Percentiles rank a stretch among this genome's conserved stretches.
Conservation (phyloP, 2,113 vertebrate species). For the Pseudolaguvia tuberculata region DNA sequence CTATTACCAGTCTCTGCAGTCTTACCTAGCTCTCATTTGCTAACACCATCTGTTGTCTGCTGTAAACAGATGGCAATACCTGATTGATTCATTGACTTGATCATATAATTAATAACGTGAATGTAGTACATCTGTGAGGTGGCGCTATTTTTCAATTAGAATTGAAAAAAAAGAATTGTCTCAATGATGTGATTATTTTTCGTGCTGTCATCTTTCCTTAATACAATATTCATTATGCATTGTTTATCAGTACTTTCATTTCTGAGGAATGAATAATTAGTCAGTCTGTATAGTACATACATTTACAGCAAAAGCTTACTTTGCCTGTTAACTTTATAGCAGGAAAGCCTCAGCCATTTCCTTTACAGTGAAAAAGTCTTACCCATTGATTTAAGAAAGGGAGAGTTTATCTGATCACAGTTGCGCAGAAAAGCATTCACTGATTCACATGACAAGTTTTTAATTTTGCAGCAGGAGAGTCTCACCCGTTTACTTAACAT, state of each 20-base stretch:
- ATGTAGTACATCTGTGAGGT: conserved; percentile 32
- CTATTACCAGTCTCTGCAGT: conserved; percentile 14
- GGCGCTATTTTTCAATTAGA: conserved; percentile 12
- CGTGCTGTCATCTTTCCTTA: not conserved
- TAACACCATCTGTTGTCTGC: conserved; percentile 36
- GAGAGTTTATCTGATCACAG: no score
- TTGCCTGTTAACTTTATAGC: no score
- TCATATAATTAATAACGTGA: conserved; percentile 38
- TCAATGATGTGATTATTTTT: conserved; percentile 1
- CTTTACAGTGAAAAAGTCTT: not conserved
- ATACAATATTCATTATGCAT: not conserved
- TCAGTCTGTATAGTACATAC: not conserved
- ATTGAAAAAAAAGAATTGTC: conserved; percentile 6
- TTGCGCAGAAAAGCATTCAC: no score
- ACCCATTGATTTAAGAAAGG: no score
- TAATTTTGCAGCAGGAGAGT: not conserved
- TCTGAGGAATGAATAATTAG: not conserved
- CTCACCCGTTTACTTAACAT: not conserved
- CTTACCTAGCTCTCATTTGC: conserved; percentile 33
- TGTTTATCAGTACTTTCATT: not conserved
- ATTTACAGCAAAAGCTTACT: not conserved
- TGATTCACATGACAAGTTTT: no score
- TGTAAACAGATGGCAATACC: conserved; percentile 41
- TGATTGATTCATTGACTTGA: conserved; percentile 47
- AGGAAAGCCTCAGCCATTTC: not conserved